These are phyloP conservation scores for Psilopogon haemacephalus DNA, from an alignment of 2,113 vertebrate species.

Conservation along the genomic window DNA sequence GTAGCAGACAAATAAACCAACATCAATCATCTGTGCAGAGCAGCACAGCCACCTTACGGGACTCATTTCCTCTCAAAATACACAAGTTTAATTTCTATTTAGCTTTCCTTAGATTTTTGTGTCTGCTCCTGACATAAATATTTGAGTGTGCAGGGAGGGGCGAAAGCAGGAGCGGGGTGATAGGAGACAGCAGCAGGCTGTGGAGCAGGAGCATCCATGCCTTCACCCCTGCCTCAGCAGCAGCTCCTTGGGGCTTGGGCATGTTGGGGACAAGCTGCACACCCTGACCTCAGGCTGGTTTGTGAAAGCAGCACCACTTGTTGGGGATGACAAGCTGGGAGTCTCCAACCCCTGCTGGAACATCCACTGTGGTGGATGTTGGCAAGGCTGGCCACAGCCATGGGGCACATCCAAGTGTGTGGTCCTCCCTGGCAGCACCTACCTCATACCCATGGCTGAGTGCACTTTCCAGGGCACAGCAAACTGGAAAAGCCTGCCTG, in stretches of 20 bases:
- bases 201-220: not conserved
- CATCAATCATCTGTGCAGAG: conserved; percentile 47
- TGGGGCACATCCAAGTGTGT: rapidly evolving
- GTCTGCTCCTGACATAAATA: conserved; percentile 50
- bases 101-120: conserved; percentile 54
- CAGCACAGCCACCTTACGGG: conserved; percentile 55
- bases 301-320: not conserved
- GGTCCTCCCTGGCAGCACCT: not conserved
- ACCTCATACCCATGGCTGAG: not conserved
- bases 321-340: not conserved
- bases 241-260: not conserved
- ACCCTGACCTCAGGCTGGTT: not conserved
- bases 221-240: rapidly evolving
- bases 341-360: no score
- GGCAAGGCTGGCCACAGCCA: not conserved
- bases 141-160: not conserved
- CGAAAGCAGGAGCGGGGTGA: not conserved
- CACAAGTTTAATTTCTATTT: conserved; percentile 59
- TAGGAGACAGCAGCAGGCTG: not conserved
- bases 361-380: not conserved
- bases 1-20: conserved; percentile 68
- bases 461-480: not conserved
- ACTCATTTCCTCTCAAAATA: conserved; percentile 65
- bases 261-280: not conserved
- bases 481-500: not conserved